These are phyloP conservation scores for Columba livia DNA, from an alignment of 2,113 vertebrate species.

Conservation along the genomic window DNA sequence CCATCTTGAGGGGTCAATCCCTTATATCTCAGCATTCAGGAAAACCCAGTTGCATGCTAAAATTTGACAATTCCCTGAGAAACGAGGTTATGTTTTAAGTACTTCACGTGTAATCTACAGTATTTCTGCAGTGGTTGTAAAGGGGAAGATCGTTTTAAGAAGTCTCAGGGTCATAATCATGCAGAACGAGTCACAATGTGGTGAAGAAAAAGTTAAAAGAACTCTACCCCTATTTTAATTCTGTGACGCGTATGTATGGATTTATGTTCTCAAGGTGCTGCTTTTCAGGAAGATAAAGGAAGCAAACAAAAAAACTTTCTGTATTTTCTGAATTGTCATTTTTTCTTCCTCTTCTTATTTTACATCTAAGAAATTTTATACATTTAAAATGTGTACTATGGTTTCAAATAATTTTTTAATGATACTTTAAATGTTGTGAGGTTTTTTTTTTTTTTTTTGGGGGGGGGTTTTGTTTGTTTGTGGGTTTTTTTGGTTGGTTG, in stretches of 20 bases:
- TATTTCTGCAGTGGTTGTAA: background rate
- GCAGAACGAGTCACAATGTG: background rate
- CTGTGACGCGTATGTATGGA: background rate
- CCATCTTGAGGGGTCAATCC: slow-evolving; percentile 32
- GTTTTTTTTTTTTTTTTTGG: too few species aligned
- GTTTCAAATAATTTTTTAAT: background rate
- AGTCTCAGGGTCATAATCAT: background rate
- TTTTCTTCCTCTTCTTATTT: background rate
- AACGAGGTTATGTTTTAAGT: background rate
- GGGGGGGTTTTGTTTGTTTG: too few species aligned
- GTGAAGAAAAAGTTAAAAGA: slow-evolving; percentile 17
- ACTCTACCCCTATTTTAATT: background rate
- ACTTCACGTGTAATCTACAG: background rate
- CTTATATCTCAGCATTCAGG: background rate
- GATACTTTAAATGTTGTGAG: background rate
- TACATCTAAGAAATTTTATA: background rate
- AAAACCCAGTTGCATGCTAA: slow-evolving; percentile 22
- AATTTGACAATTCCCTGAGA: slow-evolving; percentile 1
- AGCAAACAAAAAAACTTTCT: background rate
- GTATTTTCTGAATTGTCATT: background rate
- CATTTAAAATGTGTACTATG: background rate
- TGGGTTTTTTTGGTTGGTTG: too few species aligned
- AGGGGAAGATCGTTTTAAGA: background rate
- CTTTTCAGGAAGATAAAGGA: slow-evolving; percentile 1
- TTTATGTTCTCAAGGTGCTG: background rate